Evolutionary conservation across 2,113 vertebrate genomes (phyloP), one percentile per base, ranked within the genome.

Genomic region (Chlamydotis undulata): DNA sequence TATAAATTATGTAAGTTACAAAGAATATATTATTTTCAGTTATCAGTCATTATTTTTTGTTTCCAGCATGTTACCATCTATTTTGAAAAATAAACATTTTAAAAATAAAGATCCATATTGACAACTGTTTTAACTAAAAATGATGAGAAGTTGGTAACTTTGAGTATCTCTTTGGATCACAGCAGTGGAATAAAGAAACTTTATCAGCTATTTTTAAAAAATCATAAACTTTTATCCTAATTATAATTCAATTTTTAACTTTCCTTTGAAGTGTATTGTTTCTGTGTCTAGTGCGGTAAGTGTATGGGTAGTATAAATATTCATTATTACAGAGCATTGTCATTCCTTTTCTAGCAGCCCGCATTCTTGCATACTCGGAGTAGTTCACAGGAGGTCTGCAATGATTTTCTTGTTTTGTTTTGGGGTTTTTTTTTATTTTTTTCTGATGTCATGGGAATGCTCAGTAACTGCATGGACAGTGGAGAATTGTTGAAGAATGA

Each of bases 1-100:
- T 99, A 99, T 98, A 99, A 99, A 97, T 97, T 99, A 77, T 99
- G 99, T 99, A 98, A 95, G 99, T 98, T 87, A 18, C 12, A 69
- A 25, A 87, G 26, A 87, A 12, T 29, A n/a, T 15, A 69, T 3
- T 43, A 9, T 79, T 85, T 93, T 88, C 19, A 79, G 22, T 70
- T n/a, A 61, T 12, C n/a, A 10, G 33, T 57, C 1, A 4, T 87
- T 59, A 10, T 23, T 65, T 50, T 71, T 63, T 81, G 7, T 70
- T 83, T 57, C 9, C 15, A 80, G 22, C 10, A 60, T 52, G 70
- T 93, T 59, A 53, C 14, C 8, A 53, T 84, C 24, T 41, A 3
- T 56, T 69, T 68, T 86, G 26, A 71, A 83, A 86, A 65, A 63
- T 5, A 50, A 60, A 31, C 3, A 1, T 41, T 87, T 83, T 35